Evolutionary conservation across 2,888 invertebrate species (phyloP), one percentile per base, ranked within the genome.

Genomic region (Octodonta nipae): DNA sequence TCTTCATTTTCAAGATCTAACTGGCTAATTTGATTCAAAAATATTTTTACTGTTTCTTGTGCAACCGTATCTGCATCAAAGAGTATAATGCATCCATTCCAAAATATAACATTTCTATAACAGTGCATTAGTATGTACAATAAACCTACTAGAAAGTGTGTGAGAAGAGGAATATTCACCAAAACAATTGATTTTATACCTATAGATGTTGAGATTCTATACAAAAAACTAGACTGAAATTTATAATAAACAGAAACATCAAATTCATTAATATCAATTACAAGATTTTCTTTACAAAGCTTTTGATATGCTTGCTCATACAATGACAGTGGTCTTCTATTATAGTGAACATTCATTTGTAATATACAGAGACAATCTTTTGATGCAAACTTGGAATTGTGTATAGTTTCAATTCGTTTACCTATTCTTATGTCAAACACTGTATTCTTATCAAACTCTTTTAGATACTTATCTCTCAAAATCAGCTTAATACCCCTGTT

Each of bases 311-410:
- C 25, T 15, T 35, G 28, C 16, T 37, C 27, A 32, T 49, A 49
- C 14, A 53, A 43, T 14, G 26, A 20, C 12, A 25, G 17, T 29
- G 22, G 7, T 10, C 17, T 25, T 33, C 17, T 30, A 8, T 27
- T 15, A 16, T 15, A 28, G 13, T 20, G 15, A 34, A 37, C 32
- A 16, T 35, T 15, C 13, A 31, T 13, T 12, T 17, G 13, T 12
- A 46, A 13, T 24, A 37, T 42, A 30, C 39, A 26, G 11, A 50
- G 38, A 38, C 35, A 33, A 11, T 43, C 35, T 14, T 32, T 37
- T 11, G 37, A 58, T 58, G 46, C 45, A 54, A 78, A 78, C 52
- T 71, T 73, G 2, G 78, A 77, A 49, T 69, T 74, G 44, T 64
- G 56, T 7, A 77, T 57, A 48, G 58, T 65, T 22, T 57, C 48